Evolutionary conservation across 2,888 invertebrate genomes (phyloP), one percentile per base, ranked within the genome.

Genomic region (Rhorus exstirpatorius): DNA sequence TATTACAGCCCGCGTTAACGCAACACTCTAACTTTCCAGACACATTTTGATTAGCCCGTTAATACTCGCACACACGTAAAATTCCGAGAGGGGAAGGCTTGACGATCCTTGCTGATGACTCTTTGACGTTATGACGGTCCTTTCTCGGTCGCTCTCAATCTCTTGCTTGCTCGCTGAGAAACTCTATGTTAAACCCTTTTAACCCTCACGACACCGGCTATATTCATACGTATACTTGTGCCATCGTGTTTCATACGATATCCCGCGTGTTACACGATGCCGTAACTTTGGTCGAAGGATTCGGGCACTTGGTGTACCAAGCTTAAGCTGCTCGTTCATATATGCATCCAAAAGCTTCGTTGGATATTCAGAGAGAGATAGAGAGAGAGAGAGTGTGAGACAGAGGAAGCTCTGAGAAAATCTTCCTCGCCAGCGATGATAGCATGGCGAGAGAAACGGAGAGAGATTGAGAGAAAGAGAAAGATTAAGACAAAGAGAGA

Each of bases 21-120:
- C 55, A 60, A 72, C 77, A 67, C 81, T 72, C 68, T 3, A 81
- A 81, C 78, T 81, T 81, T 78, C 78, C 81, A 81, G 81, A 81
- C 81, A 72, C 72, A 61, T 68, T 78, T 68, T 78, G 72, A 78
- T 81, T 81, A 68, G 78, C 61, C 19, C 55, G 49, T 65, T 77
- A 76, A 81, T 81, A 75, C 80, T 41, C 31, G 63, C 14, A 51
- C 14, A 51, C 38, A 17, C 72, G 19, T 79, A 44, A 76, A 78
- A 14, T 71, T 76, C 58, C 46, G 41, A 51, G 44, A 60, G 35
- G 12, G 10, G 10, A 38, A 38, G 38, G 44, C 44, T 12, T 46
- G 53, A 35, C 17, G 60, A 10, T 10, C 6, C 7, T 38, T 38
- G 8, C 38, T 19, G 53, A 81, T 81, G 78, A 74, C 78, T 71